Conservation (phyloP, 2,113 vertebrate species). For the Lampris megalopsis region DNA sequence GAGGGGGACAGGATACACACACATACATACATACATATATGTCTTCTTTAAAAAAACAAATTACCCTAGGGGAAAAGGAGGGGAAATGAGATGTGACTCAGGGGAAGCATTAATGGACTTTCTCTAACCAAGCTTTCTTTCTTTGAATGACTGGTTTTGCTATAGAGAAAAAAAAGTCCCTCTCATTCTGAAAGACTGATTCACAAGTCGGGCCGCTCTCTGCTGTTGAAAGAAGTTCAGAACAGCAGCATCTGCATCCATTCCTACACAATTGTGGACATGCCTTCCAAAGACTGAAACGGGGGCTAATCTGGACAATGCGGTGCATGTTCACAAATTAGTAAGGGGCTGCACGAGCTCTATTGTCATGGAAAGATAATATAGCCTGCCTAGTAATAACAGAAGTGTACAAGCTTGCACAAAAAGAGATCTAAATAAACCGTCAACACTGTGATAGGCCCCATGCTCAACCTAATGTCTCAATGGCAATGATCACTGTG, state of each 20-base stretch:
- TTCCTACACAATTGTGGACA: conserved; percentile 17
- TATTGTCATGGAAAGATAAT: too few species aligned
- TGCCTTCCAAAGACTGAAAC: neutral
- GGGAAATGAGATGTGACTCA: conserved; percentile 46
- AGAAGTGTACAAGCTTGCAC: too few species aligned
- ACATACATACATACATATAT: conserved; percentile 31
- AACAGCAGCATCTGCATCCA: neutral
- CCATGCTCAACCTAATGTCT: neutral
- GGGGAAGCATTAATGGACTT: conserved; percentile 71
- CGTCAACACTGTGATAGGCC: neutral
- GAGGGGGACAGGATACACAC: too few species aligned
- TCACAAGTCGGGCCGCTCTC: conserved; percentile 10
- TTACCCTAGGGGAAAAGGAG: conserved; percentile 53
- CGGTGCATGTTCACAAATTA: neutral
- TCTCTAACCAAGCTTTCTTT: conserved; percentile 66
- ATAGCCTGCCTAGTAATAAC: too few species aligned
- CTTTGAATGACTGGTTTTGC: conserved; percentile 69
- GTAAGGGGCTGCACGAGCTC: neutral
- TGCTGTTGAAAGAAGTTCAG: conserved; percentile 1
- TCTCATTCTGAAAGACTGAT: conserved; percentile 59
- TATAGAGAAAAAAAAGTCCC: conserved; percentile 62
- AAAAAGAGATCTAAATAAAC: neutral
- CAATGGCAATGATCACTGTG: conserved; percentile 22
- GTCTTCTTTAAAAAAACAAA: conserved; percentile 41
- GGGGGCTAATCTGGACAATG: neutral